phyloP scores from a whole-genome alignment of 2,797 vertebrate species.

The Acomys russatus region DNA sequence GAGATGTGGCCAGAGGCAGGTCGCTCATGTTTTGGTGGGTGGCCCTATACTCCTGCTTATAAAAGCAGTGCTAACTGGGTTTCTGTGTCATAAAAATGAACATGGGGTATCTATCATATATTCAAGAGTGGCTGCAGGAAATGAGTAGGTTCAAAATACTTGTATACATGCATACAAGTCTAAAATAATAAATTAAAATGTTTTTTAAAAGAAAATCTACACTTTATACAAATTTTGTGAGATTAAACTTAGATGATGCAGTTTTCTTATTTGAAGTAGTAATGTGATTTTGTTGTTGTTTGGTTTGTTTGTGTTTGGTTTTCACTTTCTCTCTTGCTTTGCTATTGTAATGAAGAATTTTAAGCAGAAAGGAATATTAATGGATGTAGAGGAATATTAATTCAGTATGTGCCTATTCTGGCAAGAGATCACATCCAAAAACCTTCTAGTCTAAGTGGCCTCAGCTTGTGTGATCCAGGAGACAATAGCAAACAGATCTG shows the following conservation, averaged over 20 bases:
- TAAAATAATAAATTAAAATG: not conserved
- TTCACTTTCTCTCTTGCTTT: not conserved
- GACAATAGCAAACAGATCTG: too few relatives aligned
- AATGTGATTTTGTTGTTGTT: not conserved
- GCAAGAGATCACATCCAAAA: too few relatives aligned
- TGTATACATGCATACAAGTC: not conserved
- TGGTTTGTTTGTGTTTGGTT: not conserved
- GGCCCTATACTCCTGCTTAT: not conserved
- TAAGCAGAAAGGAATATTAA: conserved; percentile 34
- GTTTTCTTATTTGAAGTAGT: not conserved
- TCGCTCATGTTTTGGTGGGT: not conserved
- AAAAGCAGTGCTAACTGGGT: not conserved
- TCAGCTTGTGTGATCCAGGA: too few relatives aligned
- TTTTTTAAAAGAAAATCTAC: not conserved
- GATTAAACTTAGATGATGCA: not conserved
- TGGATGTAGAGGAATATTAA: too few relatives aligned
- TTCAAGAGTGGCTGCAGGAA: too few relatives aligned
- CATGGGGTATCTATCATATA: not conserved
- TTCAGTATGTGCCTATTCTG: too few relatives aligned
- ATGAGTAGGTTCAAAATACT: not conserved
- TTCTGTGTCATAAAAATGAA: not conserved
- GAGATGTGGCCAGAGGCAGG: not conserved
- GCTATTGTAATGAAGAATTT: conserved; percentile 4
- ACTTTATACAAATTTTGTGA: not conserved
- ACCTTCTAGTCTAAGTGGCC: too few relatives aligned